Conservation (phyloP, 2,113 vertebrate species). For the Pseudorasbora parva region DNA sequence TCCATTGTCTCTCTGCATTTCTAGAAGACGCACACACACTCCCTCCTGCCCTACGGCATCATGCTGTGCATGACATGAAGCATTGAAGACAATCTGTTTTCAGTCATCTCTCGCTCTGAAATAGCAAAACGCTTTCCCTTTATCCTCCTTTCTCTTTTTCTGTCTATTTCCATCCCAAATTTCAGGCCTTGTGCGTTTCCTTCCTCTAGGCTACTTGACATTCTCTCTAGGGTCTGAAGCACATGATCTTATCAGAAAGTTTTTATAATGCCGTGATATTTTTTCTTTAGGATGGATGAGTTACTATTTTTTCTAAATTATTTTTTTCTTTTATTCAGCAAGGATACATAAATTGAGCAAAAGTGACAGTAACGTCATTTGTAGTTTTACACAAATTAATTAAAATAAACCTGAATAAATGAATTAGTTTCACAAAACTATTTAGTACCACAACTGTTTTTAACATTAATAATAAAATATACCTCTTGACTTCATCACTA, state of each 20-base stretch:
- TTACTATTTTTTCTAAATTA: not conserved
- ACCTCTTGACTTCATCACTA: no score
- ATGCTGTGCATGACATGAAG: constrained; percentile 11
- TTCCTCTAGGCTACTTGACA: not conserved
- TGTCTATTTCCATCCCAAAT: not conserved
- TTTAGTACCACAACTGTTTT: no score
- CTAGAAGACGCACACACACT: not conserved
- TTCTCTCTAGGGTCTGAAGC: not conserved
- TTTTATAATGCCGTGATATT: constrained; percentile 1
- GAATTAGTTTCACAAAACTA: no score
- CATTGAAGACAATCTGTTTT: constrained; percentile 20
- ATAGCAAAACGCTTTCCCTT: not conserved
- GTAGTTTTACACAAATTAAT: not conserved
- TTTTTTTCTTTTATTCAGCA: not conserved
- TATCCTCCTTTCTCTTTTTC: not conserved
- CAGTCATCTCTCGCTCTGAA: not conserved
- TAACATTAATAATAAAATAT: no score
- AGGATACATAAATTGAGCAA: not conserved
- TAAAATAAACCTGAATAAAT: no score
- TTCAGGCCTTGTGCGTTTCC: not conserved
- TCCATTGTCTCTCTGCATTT: constrained; percentile 8
- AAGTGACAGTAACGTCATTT: not conserved
- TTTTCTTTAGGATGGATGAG: not conserved
- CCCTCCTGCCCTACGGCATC: not conserved
- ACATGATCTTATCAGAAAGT: constrained; percentile 10